Percentiles rank a stretch among this genome's conserved stretches.
Evolutionary conservation across 2,797 vertebrate genomes (phyloP).

Genomic region (Falco rusticolus): DNA sequence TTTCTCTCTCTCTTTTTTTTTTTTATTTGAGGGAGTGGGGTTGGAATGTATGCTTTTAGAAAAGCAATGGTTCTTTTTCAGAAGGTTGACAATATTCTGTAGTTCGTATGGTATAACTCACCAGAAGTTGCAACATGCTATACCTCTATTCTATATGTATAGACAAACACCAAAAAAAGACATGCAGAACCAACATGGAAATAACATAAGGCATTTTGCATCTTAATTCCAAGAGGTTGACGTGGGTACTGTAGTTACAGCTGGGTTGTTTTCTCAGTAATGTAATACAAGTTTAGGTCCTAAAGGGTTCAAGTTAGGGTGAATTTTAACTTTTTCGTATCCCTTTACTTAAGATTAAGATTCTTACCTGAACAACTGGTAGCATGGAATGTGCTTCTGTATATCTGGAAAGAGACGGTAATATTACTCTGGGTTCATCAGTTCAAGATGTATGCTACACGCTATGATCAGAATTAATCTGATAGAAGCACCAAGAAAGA

Average conservation of each 20-base stretch:
- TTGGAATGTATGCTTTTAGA: neutral
- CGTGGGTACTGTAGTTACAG: neutral
- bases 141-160: neutral
- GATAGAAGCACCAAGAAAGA: neutral
- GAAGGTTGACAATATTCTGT: neutral
- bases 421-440: neutral
- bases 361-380: conserved; percentile 85
- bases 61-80: neutral
- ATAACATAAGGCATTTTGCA: neutral
- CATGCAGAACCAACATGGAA: neutral
- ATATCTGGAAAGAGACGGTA: conserved; percentile 82
- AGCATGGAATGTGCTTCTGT: conserved; percentile 90
- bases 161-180: neutral
- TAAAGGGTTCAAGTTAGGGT: neutral
- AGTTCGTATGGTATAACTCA: neutral
- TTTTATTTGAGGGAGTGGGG: neutral
- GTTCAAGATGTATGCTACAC: neutral
- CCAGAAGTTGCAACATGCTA: neutral
- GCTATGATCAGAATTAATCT: neutral
- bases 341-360: neutral
- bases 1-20: no score
- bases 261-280: neutral
- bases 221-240: neutral
- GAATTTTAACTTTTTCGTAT: neutral
- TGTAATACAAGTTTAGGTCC: neutral